phyloP scores from a whole-genome alignment of 2,113 vertebrate genomes.

The Trichomycterus rosablanca region DNA sequence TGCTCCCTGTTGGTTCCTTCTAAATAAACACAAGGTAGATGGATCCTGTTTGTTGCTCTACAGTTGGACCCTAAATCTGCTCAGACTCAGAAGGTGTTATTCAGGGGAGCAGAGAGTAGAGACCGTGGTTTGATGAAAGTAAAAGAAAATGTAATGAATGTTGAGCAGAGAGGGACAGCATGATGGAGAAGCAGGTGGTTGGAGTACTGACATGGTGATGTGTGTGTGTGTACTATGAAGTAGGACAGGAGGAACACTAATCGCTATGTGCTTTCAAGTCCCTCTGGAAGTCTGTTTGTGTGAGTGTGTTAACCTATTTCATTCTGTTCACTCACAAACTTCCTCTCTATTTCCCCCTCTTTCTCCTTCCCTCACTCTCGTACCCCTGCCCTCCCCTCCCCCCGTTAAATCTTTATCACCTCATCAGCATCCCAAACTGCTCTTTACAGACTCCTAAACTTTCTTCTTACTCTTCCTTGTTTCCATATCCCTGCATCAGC shows the following conservation, averaged over 20 bases:
- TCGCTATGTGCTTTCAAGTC: constrained; percentile 54
- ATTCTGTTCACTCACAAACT: constrained; percentile 28
- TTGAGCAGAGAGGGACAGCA: no score
- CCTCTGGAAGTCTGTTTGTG: constrained; percentile 54
- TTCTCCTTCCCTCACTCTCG: constrained; percentile 19
- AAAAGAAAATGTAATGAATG: no score
- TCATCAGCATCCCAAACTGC: constrained; percentile 31
- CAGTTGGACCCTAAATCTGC: constrained; percentile 10
- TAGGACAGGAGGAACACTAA: constrained; percentile 57
- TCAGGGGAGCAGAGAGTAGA: background rate
- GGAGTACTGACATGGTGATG: constrained; percentile 28
- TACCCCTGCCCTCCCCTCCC: constrained; percentile 1
- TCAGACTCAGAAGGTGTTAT: background rate
- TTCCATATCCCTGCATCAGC: constrained; percentile 17
- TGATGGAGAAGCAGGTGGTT: constrained; percentile 14
- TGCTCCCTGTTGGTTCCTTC: constrained; percentile 9
- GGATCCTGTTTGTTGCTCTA: constrained; percentile 6
- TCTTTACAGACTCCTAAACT: background rate
- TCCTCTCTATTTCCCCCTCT: constrained; percentile 27
- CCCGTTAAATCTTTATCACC: constrained; percentile 31
- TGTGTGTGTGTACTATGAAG: constrained; percentile 38
- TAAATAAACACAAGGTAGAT: constrained; percentile 15
- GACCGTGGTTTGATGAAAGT: background rate
- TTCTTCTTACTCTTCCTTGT: constrained; percentile 14
- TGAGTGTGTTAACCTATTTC: constrained; percentile 63